phyloP scores from a whole-genome alignment of 2,797 vertebrate genomes.

The Crypturellus tataupa region DNA sequence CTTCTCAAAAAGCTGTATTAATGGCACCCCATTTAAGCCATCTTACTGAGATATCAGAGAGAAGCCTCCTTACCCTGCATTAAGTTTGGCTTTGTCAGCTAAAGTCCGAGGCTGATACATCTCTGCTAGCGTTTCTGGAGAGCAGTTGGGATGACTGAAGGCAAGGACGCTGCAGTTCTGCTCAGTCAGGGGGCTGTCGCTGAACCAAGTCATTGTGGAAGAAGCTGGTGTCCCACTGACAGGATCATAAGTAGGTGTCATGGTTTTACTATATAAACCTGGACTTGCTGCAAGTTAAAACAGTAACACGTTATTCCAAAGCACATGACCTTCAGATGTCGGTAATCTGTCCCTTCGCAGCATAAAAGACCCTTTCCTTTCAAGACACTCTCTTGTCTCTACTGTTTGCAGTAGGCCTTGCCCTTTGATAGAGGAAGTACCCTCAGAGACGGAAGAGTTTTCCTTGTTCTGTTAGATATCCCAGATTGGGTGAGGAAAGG shows the following conservation, averaged over 20 bases:
- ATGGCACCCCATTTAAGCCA: background rate
- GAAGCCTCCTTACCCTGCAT: constrained; percentile 85
- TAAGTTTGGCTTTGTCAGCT: constrained; percentile 91
- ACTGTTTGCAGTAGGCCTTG: background rate
- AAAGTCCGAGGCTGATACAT: constrained; percentile 90
- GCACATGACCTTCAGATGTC: background rate
- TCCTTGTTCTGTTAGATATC: background rate
- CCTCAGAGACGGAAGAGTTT: background rate
- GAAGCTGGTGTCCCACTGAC: constrained; percentile 89
- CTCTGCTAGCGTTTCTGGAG: constrained; percentile 87
- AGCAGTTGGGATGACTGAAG: constrained; percentile 84
- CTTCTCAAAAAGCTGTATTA: background rate
- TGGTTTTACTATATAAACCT: constrained; percentile 93
- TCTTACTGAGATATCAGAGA: background rate
- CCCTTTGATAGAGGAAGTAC: background rate
- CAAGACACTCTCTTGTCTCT: background rate
- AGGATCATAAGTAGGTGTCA: constrained; percentile 93
- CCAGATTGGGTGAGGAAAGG: background rate
- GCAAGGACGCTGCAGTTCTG: constrained; percentile 82
- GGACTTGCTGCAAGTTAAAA: constrained; percentile 80
- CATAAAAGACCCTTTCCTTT: background rate
- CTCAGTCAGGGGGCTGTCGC: constrained; percentile 86
- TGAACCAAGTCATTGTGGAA: constrained; percentile 93
- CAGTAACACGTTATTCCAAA: background rate
- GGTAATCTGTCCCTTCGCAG: background rate